A percentile compares a stretch with the other conserved stretches of the same genome.
phyloP scores from a whole-genome alignment of 2,888 invertebrate species.

The Rhingia campestris region DNA sequence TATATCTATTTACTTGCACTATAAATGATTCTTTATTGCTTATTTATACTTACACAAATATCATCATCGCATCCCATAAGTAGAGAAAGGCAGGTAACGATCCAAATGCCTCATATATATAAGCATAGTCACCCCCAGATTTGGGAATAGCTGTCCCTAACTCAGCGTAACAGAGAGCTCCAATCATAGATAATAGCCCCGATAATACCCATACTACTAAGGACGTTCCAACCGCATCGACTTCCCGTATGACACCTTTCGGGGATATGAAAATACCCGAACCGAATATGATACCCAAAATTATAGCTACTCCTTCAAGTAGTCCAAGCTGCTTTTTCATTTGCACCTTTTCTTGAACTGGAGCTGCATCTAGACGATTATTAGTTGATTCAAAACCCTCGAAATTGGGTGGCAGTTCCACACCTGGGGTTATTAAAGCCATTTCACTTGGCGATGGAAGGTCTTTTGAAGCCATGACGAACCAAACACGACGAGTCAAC shows the following conservation, averaged over 20 bases:
- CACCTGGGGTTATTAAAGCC: conserved; percentile 80
- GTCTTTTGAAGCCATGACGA: conserved; percentile 77
- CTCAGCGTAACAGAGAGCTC: conserved; percentile 98
- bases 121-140: conserved; percentile 98
- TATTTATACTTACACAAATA: conserved; percentile 92
- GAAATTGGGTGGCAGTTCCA: conserved; percentile 76
- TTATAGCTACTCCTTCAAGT: conserved; percentile 95
- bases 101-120: conserved; percentile 96
- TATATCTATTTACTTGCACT: not conserved
- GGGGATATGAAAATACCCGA: conserved; percentile 98
- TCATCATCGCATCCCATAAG: conserved; percentile 98
- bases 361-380: not conserved
- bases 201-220: conserved; percentile 94
- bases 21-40: not conserved
- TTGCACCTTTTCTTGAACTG: conserved; percentile 85
- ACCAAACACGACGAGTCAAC: not conserved
- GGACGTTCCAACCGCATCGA: conserved; percentile 94
- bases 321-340: conserved; percentile 95
- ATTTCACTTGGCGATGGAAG: conserved; percentile 82
- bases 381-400: conserved; percentile 43
- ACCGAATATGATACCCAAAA: conserved; percentile 96
- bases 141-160: conserved; percentile 91
- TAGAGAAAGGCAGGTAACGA: conserved; percentile 96
- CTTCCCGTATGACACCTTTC: conserved; percentile 94
- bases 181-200: conserved; percentile 94